These are phyloP conservation scores for Orchesella flavescens DNA, from an alignment of 2,888 invertebrate genomes.

Conservation along the genomic window DNA sequence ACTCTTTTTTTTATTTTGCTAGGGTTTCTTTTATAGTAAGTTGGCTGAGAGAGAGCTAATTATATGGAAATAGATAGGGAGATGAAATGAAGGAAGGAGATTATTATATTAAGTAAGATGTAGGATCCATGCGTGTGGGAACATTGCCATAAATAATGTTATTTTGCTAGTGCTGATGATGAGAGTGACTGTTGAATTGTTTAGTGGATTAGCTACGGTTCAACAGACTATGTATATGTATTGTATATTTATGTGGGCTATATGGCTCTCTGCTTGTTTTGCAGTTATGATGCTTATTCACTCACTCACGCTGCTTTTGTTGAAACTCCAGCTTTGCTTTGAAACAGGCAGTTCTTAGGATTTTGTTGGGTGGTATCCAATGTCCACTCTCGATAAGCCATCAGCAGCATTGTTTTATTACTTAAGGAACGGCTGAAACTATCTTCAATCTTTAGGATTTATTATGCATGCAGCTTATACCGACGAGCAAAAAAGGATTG, in stretches of 20 bases:
- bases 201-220: not conserved
- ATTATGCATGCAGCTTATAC: not conserved
- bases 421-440: not conserved
- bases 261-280: not conserved
- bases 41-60: not conserved
- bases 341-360: too few species aligned
- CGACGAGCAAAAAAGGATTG: not conserved
- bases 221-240: not conserved
- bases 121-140: not conserved
- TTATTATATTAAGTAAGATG: not conserved
- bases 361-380: constrained; percentile 15
- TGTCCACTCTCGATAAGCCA: constrained; percentile 6
- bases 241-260: not conserved
- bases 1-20: not conserved
- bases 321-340: not conserved
- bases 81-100: not conserved
- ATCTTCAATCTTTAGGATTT: not conserved
- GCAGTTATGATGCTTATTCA: too few species aligned
- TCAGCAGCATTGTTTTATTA: constrained; percentile 17
- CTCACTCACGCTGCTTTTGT: too few species aligned
- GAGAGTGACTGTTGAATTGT: constrained; percentile 17
- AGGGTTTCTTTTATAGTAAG: too few species aligned
- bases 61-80: constrained; percentile 5
- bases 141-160: constrained; percentile 21
- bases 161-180: constrained; percentile 9